phyloP scores from a whole-genome alignment of 2,797 vertebrate species.

The Macropodus opercularis region DNA sequence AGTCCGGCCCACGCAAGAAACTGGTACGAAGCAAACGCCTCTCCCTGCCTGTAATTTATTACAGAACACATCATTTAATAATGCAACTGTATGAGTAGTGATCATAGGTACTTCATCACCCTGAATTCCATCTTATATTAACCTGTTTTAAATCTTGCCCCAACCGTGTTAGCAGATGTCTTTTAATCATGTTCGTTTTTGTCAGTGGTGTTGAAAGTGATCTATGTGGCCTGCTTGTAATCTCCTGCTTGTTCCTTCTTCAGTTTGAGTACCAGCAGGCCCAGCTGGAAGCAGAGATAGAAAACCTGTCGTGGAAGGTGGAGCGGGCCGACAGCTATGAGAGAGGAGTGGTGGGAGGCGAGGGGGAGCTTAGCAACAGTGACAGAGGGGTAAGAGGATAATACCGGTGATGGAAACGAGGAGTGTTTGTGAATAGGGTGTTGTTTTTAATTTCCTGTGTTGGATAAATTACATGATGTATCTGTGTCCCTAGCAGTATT shows the following conservation, averaged over 20 bases:
- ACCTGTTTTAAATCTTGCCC: background rate
- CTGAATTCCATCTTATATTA: too few relatives aligned
- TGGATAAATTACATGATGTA: background rate
- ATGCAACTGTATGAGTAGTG: background rate
- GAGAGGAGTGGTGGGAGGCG: constrained; percentile 87
- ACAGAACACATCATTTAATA: background rate
- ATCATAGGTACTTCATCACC: background rate
- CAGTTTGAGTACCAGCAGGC: constrained; percentile 99
- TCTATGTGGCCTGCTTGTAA: background rate
- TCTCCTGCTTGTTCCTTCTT: background rate
- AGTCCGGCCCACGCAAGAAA: constrained; percentile 97
- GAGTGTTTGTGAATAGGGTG: background rate
- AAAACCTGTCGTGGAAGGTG: constrained; percentile 99
- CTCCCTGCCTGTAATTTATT: background rate
- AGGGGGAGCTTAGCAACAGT: constrained; percentile 82
- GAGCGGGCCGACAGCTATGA: constrained; percentile 97
- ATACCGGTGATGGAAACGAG: too few relatives aligned
- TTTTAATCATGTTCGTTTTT: background rate
- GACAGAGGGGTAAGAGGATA: constrained; percentile 82
- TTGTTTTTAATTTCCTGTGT: background rate
- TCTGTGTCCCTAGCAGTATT: background rate
- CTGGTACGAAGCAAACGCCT: constrained; percentile 83
- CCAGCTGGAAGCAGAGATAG: constrained; percentile 98
- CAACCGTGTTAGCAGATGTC: background rate
- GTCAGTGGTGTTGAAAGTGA: background rate